These are phyloP conservation scores for Myotis myotis DNA, from an alignment of 2,797 vertebrate species.

Conservation along the genomic window DNA sequence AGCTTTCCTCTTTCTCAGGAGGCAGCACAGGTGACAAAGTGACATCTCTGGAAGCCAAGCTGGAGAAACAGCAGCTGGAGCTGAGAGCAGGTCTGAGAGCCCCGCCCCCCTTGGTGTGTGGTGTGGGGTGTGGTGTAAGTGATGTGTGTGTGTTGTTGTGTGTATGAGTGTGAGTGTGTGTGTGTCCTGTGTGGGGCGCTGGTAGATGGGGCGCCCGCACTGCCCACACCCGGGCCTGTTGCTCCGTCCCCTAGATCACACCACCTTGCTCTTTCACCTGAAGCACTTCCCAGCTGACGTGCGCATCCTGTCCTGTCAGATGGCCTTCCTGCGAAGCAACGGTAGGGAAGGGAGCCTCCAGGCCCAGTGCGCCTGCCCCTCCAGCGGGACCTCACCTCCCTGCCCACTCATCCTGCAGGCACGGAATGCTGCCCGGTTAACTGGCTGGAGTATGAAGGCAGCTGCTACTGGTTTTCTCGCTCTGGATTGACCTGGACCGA, in stretches of 20 bases:
- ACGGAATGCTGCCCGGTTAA: constrained; percentile 76
- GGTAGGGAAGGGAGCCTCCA: not conserved
- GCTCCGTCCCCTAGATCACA: constrained; percentile 44
- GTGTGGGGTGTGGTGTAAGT: not conserved
- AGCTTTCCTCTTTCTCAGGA: constrained; percentile 25
- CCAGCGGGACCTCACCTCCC: not conserved
- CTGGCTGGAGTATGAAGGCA: constrained; percentile 75
- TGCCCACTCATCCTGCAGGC: too few relatives aligned
- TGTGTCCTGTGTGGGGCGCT: not conserved
- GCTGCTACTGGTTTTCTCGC: constrained; percentile 85
- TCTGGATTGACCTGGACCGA: constrained; percentile 73
- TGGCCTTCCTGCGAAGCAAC: constrained; percentile 30
- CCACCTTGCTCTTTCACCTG: constrained; percentile 63
- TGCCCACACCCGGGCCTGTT: not conserved
- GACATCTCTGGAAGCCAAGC: constrained; percentile 25
- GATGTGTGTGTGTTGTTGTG: not conserved
- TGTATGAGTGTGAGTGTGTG: not conserved
- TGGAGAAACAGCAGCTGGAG: constrained; percentile 59
- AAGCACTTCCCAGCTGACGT: constrained; percentile 51
- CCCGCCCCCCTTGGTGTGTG: too few relatives aligned
- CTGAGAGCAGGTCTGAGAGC: constrained; percentile 65
- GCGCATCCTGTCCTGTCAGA: constrained; percentile 59
- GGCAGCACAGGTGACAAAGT: not conserved
- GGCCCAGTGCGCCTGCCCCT: not conserved
- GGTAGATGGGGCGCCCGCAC: fast-evolving